Conservation (phyloP, 2,113 vertebrate genomes). For the Mystacornis crossleyi region DNA sequence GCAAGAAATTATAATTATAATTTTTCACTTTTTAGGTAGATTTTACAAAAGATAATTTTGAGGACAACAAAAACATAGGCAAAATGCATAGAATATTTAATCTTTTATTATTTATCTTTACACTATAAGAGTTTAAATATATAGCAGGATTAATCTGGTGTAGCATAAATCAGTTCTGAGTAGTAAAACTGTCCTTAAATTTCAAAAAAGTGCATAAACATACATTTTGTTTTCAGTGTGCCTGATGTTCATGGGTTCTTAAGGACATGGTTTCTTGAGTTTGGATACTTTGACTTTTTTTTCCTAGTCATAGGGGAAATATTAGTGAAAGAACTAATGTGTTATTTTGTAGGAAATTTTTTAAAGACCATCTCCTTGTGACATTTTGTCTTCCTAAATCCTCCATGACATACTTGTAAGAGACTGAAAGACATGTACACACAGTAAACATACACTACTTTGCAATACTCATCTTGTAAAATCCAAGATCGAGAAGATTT, state of each 20-base stretch:
- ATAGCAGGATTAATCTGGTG: not conserved
- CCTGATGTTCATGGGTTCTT: not conserved
- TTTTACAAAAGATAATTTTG: not conserved
- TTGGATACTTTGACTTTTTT: not conserved
- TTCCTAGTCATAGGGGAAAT: not conserved
- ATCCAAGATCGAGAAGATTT: not conserved
- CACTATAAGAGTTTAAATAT: not conserved
- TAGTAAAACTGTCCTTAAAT: not conserved
- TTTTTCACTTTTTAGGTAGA: not conserved
- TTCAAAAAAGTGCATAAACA: not conserved
- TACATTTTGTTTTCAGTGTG: not conserved
- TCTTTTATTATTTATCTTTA: not conserved
- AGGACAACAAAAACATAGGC: not conserved
- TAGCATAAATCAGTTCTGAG: not conserved
- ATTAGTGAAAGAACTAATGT: not conserved
- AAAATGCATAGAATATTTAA: not conserved
- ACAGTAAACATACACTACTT: accelerated
- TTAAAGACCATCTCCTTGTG: not conserved
- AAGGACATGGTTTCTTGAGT: accelerated
- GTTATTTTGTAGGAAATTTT: not conserved
- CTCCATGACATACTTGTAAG: not conserved
- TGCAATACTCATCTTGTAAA: not conserved
- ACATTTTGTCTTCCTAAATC: not conserved
- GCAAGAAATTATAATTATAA: not conserved
- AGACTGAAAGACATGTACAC: not conserved